Conservation (phyloP, 2,888 invertebrate species). For the Pelosia muscerda region DNA sequence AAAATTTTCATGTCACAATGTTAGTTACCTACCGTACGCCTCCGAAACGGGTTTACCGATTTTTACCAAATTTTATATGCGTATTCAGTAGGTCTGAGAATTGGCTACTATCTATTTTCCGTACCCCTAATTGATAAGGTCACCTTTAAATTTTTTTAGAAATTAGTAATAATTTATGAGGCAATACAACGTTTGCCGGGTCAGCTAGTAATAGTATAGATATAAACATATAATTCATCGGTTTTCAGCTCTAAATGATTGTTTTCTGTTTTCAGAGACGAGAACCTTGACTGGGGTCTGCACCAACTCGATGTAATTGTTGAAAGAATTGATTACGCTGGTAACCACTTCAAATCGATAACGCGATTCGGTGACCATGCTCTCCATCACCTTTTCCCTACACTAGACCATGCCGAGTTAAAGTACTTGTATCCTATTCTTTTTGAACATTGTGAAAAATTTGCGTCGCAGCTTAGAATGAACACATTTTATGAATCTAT, state of each 20-base stretch:
- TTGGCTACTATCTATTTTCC: no score
- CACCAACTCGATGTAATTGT: conserved; percentile 91
- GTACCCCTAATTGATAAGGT: no score
- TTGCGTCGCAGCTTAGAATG: conserved; percentile 81
- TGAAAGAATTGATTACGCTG: conserved; percentile 90
- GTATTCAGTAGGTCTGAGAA: no score
- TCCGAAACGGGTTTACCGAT: no score
- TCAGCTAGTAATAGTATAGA: no score
- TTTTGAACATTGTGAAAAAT: conserved; percentile 89
- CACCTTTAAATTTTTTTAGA: no score
- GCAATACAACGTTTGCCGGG: no score
- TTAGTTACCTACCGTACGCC: no score
- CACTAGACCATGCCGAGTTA: conserved; percentile 91
- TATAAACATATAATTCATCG: no score
- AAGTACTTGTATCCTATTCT: conserved; percentile 89
- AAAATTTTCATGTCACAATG: no score
- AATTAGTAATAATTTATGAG: no score
- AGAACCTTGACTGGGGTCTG: conserved; percentile 91
- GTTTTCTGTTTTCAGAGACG: conserved; percentile 72
- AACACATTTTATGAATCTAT: conserved; percentile 88
- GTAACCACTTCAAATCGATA: conserved; percentile 88
- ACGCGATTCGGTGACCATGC: conserved; percentile 93
- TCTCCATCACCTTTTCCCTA: conserved; percentile 93
- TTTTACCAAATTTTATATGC: no score
- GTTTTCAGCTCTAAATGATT: neutral